Evolutionary conservation across 92 coral and sea anemone genomes (phyloP), one percentile per base, ranked within the genome.

Genomic region (Desmophyllum pertusum): DNA sequence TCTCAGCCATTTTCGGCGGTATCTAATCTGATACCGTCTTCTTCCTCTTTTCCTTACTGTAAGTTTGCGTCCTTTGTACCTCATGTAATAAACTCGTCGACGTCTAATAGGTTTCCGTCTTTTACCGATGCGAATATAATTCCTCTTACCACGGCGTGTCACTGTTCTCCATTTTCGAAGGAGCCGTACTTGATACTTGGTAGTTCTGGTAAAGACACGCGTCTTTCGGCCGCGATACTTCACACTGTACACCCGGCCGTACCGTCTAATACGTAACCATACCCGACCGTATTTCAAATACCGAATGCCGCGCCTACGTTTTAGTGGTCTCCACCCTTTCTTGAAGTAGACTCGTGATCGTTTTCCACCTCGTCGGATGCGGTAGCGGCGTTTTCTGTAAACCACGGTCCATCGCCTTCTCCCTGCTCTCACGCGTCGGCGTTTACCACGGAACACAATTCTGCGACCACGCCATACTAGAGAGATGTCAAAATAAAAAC

Each of bases 401-500:
- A 14, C 11, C 19, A 70, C 35, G 3, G 7, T 17, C 86, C 86
- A 82, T 39, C 3, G 38, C 53, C 79, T 82, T 31, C 79, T 53
- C 29, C 86, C 72, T 41, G 63, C 42, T 55, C 86, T 72, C 67
- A 82, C 70, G 30, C 86, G 86, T 82, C 86, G 71, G 53, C 5
- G 42, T 42, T 50, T 71, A 40, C 86, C 71, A 41, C 79, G 86
- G 86, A 82, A 82, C 41, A 3, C 0, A 0, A 82, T 1, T 57
- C 86, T 55, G 21, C 86, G 86, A 42, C 61, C 71, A 31, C 67
- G 37, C 86, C 86, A 82, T 52, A 17, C 86, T 82, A 63, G 59
- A 9, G 36, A 23, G 33, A 17, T 37, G n/a, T n/a, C n/a, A n/a
- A n/a, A n/a, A 45, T 23, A 41, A 19, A 4, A 31, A 31, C 25